Conservation (phyloP, 2,888 invertebrate species). For the Allacma fusca region DNA sequence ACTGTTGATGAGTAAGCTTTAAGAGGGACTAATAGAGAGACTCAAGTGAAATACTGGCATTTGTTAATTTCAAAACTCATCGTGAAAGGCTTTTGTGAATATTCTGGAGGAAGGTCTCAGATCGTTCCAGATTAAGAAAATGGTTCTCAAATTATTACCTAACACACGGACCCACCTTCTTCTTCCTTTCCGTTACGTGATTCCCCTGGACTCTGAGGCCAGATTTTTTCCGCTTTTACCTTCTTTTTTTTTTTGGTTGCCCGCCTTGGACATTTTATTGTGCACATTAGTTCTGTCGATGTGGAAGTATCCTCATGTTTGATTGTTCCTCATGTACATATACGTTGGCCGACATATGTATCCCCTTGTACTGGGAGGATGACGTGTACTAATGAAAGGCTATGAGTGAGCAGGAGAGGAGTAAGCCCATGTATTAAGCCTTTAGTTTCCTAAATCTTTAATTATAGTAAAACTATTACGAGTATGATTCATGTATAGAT, state of each 20-base stretch:
- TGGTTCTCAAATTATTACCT: constrained; percentile 46
- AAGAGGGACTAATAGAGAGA: neutral
- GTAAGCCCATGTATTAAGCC: neutral
- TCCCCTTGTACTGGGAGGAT: too few species aligned
- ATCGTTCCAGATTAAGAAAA: constrained; percentile 42
- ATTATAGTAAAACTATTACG: constrained; percentile 17
- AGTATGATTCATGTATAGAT: constrained; percentile 18
- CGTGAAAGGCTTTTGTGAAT: constrained; percentile 13
- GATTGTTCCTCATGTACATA: too few species aligned
- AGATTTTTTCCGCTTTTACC: neutral
- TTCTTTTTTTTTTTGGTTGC: constrained; percentile 10
- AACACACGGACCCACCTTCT: constrained; percentile 42
- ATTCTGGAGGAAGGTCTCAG: constrained; percentile 39
- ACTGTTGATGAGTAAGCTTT: constrained; percentile 12
- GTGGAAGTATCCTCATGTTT: too few species aligned
- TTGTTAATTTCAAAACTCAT: constrained; percentile 16
- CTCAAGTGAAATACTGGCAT: constrained; percentile 6
- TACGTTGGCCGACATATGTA: too few species aligned
- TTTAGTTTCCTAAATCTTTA: constrained; percentile 9
- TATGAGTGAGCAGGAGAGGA: neutral
- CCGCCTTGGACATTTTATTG: constrained; percentile 14
- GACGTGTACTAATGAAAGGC: too few species aligned
- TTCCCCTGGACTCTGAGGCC: constrained; percentile 32
- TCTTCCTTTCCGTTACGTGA: constrained; percentile 48
- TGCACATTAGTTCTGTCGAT: too few species aligned